Conservation (phyloP, 2,113 vertebrate species). For the Vanacampus margaritifer region DNA sequence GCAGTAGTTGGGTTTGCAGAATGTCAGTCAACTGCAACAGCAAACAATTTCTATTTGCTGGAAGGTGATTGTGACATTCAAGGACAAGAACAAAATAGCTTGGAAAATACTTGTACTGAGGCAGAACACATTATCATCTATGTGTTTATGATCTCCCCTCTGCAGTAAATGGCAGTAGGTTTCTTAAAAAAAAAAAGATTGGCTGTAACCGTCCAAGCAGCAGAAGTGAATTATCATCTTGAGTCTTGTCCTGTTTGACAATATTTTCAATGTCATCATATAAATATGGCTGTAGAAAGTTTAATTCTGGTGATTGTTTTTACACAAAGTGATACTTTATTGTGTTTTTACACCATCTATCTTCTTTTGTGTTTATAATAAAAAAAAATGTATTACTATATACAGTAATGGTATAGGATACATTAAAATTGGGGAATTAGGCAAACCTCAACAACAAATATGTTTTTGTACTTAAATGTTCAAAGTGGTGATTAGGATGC, state of each 20-base stretch:
- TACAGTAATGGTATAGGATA: too few species aligned
- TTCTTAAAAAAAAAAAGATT: background rate
- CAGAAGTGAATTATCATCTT: background rate
- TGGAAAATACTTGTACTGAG: constrained; percentile 8
- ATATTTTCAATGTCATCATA: background rate
- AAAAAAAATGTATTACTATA: too few species aligned
- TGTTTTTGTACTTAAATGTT: background rate
- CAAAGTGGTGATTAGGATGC: background rate
- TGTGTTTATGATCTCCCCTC: constrained; percentile 14
- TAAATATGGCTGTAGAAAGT: too few species aligned
- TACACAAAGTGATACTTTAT: too few species aligned
- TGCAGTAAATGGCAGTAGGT: constrained; percentile 6
- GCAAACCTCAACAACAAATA: background rate
- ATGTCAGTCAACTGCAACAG: constrained; percentile 40
- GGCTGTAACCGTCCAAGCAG: background rate
- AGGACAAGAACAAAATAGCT: constrained; percentile 36
- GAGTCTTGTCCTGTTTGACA: background rate
- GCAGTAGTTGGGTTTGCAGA: constrained; percentile 2
- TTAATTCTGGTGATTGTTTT: too few species aligned
- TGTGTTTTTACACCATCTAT: too few species aligned
- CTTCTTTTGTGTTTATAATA: too few species aligned
- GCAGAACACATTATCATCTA: constrained; percentile 14
- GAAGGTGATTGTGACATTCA: constrained; percentile 37
- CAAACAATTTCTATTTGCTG: constrained; percentile 46
- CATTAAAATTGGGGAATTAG: too few species aligned